phyloP scores from a whole-genome alignment of 1,140 invertebrate genomes.

The Pogonomyrmex californicus region DNA sequence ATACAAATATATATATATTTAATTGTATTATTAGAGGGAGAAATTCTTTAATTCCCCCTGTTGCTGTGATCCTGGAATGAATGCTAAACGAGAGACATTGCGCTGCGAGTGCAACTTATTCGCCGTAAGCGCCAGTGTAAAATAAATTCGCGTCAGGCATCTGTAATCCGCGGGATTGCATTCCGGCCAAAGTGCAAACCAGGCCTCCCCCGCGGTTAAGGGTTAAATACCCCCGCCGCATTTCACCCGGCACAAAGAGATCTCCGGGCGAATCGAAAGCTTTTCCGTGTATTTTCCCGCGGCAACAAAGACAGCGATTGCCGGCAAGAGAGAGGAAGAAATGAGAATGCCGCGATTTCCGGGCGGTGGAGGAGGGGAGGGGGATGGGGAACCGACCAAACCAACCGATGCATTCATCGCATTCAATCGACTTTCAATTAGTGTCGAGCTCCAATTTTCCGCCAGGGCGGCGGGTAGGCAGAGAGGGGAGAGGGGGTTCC shows the following conservation, averaged over 20 bases:
- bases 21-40: no score
- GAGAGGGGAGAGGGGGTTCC: conserved; percentile 8
- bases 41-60: not conserved
- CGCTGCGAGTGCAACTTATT: conserved; percentile 16
- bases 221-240: conserved; percentile 42
- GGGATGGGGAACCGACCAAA: not conserved
- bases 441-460: conserved; percentile 72
- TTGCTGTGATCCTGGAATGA: not conserved
- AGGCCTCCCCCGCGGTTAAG: conserved; percentile 34
- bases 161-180: conserved; percentile 44
- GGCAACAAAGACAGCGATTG: conserved; percentile 45
- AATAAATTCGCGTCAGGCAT: conserved; percentile 37
- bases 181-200: conserved; percentile 25
- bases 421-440: conserved; percentile 79
- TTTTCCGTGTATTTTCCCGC: conserved; percentile 59
- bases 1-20: not conserved
- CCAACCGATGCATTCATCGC: conserved; percentile 70
- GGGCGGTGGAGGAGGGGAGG: not conserved
- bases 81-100: not conserved
- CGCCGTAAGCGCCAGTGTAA: conserved; percentile 13
- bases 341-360: conserved; percentile 48
- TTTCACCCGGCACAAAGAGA: conserved; percentile 50
- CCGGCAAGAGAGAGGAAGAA: conserved; percentile 16
- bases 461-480: not conserved
- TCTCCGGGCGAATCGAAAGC: conserved; percentile 53